A percentile compares a stretch with the other conserved stretches of the same genome.
These are phyloP conservation scores for Oikopleura dioica DNA, from an alignment of 23 tunicate species.

Conservation along the genomic window DNA sequence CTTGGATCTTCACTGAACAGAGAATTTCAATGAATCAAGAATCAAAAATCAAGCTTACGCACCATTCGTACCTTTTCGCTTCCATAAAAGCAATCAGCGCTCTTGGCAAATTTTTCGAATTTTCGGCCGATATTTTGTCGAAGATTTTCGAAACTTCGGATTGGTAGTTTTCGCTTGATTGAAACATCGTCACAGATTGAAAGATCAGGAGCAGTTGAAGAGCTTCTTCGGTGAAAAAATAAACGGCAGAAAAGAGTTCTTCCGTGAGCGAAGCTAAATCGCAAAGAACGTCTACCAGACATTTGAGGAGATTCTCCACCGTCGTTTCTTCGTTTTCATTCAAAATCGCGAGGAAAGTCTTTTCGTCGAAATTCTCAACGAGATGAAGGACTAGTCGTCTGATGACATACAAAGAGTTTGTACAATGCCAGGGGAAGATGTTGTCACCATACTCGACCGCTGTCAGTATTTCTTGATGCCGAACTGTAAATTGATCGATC, in stretches of 20 bases:
- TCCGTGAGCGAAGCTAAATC: background rate
- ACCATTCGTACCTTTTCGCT: too few species aligned
- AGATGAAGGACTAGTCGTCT: slow-evolving; percentile 43
- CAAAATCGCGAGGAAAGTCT: slow-evolving; percentile 53
- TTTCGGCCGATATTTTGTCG: background rate
- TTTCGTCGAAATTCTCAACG: slow-evolving; percentile 67
- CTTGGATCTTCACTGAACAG: too few species aligned
- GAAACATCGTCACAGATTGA: background rate
- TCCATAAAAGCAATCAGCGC: too few species aligned
- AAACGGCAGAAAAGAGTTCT: background rate
- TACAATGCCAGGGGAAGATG: slow-evolving; percentile 70
- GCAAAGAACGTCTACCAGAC: slow-evolving; percentile 16
- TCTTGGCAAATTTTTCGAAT: too few species aligned
- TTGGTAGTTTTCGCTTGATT: background rate
- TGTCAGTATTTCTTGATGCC: slow-evolving; percentile 33
- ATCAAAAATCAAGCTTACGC: too few species aligned
- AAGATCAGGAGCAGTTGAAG: background rate
- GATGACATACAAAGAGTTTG: slow-evolving; percentile 43
- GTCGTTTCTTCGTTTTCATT: slow-evolving; percentile 19
- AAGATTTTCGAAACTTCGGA: background rate
- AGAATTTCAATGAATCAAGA: too few species aligned
- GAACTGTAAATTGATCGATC: slow-evolving; percentile 35
- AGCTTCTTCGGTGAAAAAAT: background rate
- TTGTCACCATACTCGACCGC: slow-evolving; percentile 70
- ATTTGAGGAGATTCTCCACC: slow-evolving; percentile 15